Base-by-base conservation (phyloP, 2,888 invertebrate genomes). In the Troglohyphantes excavatus region DNA sequence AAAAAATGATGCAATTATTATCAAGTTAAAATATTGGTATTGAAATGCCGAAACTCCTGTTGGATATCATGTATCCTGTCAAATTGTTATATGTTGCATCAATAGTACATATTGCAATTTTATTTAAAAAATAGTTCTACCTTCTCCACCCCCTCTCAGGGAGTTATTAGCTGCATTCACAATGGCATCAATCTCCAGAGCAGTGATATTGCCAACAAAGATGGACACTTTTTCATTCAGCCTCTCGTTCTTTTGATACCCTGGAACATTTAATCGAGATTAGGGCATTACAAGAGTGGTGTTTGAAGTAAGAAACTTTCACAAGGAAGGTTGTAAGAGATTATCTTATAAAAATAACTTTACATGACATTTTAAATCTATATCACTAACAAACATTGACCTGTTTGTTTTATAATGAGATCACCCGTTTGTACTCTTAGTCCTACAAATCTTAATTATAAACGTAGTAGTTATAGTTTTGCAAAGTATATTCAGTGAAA, bases 161-260 rank as follows among this genome's bases (percentile, higher is more conserved):
- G 93, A 93, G 0, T 95, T 95, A 94, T 98, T 98, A 0, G 98
- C 98, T 46, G 98, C 98, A 94, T 98, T 98, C 0, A 97, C 97
- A 92, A 98, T 97, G 0, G 96, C 96, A 94, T 97, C 97, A 86
- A 98, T 95, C 94, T 97, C 96, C 68, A 98, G 94, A 76, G 95
- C 94, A 0, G 97, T 98, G 27, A 98, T 97, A 93, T 98, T 97
- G 1, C 97, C 97, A 93, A 94, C 94, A 94, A 95, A 96, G 2
- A 93, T 39, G 0, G 93, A 93, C 0, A 94, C 92, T 91, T 93
- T 93, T 39, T 91, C 91, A 91, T 93, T 94, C n/a, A 93, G 70
- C 0, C 79, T 90, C 19, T 63, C 39, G 53, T 91, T 90, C 43
- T 81, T 75, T 63, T 79, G 19, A 81, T 86, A 90, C n/a, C 79